These are phyloP conservation scores for Pediacus dermestoides DNA, from an alignment of 2,888 invertebrate species.

Conservation along the genomic window DNA sequence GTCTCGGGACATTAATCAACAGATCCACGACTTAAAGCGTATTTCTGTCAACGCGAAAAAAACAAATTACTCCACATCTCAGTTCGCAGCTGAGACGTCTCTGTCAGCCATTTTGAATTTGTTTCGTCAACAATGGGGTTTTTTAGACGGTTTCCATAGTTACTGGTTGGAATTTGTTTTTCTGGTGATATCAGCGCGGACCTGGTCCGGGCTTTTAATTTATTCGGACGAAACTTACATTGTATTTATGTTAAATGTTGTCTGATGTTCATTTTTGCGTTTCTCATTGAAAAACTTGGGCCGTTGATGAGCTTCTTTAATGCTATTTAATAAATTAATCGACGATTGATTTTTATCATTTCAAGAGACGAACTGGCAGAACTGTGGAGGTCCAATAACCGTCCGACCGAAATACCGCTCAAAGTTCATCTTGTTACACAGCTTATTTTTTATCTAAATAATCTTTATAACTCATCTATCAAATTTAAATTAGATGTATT, in stretches of 20 bases:
- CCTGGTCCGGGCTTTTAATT: conserved; percentile 39
- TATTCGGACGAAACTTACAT: conserved; percentile 41
- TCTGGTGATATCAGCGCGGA: conserved; percentile 35
- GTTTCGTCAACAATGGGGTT: conserved; percentile 46
- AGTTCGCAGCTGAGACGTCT: conserved; percentile 40
- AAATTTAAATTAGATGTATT: conserved; percentile 18
- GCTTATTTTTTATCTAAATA: conserved; percentile 16
- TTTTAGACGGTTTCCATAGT: conserved; percentile 42
- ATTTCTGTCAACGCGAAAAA: conserved; percentile 45
- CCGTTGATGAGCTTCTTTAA: conserved; percentile 27
- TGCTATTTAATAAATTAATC: conserved; percentile 31
- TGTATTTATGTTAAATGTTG: conserved; percentile 43
- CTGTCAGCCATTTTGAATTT: conserved; percentile 47
- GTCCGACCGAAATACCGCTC: conserved; percentile 5
- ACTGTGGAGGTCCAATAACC: no score
- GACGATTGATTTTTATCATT: conserved; percentile 21
- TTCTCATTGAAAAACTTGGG: conserved; percentile 17
- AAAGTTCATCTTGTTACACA: conserved; percentile 14
- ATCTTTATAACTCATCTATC: conserved; percentile 18
- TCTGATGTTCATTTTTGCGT: conserved; percentile 38
- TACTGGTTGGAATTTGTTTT: conserved; percentile 44
- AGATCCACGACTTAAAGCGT: conserved; percentile 43
- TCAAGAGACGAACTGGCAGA: conserved; percentile 3
- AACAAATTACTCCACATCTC: conserved; percentile 45
- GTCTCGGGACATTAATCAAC: conserved; percentile 45